A percentile compares a stretch with the other conserved stretches of the same genome.
Conservation (phyloP, 1,140 invertebrate genomes). For the Heliconius hewitsoni region DNA sequence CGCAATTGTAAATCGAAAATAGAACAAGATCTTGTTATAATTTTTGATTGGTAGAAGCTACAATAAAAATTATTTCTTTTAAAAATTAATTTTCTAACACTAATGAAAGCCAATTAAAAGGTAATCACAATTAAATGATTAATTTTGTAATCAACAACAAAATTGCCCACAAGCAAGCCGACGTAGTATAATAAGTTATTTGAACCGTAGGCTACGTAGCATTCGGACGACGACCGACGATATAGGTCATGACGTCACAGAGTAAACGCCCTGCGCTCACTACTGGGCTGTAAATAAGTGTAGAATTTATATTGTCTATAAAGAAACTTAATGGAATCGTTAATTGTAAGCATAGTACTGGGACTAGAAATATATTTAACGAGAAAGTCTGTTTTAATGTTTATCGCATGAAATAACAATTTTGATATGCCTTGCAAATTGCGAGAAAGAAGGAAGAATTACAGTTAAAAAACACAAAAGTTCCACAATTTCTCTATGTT, state of each 20-base stretch:
- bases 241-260: conserved; percentile 41
- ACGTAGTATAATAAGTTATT: not conserved
- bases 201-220: conserved; percentile 12
- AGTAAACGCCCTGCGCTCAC: conserved; percentile 27
- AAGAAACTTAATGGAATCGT: conserved; percentile 12
- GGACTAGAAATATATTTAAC: not conserved
- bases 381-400: not conserved
- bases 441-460: too few species aligned
- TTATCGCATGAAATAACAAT: not conserved
- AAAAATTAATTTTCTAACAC: too few species aligned
- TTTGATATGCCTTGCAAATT: not conserved
- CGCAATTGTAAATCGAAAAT: too few species aligned
- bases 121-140: not conserved
- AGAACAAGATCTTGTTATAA: too few species aligned
- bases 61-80: too few species aligned
- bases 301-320: not conserved
- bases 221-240: conserved; percentile 27
- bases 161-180: not conserved
- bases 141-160: not conserved
- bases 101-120: not conserved
- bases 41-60: too few species aligned
- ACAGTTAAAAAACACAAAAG: too few species aligned
- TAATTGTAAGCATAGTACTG: not conserved
- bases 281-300: conserved; percentile 23
- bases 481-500: too few species aligned